Evolutionary conservation across 1,140 invertebrate species (phyloP).

Genomic region (Leptestheria dahalacensis): DNA sequence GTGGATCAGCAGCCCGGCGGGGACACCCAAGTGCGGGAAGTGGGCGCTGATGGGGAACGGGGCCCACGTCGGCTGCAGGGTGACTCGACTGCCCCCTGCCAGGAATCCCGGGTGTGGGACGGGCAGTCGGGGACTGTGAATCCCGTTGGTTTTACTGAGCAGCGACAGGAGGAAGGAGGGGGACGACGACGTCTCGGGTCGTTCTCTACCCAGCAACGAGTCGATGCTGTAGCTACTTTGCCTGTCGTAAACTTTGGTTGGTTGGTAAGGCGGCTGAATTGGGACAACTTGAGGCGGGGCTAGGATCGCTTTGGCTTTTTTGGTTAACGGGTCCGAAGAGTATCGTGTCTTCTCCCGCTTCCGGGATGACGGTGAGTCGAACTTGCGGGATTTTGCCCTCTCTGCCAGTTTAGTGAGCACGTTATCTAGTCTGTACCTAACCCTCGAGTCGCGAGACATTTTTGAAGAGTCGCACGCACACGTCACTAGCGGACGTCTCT

Average conservation of each 20-base stretch:
- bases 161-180: slow-evolving; percentile 5
- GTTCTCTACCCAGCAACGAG: slow-evolving; percentile 12
- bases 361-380: background rate
- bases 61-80: background rate
- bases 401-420: background rate
- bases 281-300: slow-evolving; percentile 3
- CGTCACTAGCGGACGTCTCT: background rate
- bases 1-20: background rate
- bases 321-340: background rate
- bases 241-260: slow-evolving; percentile 13
- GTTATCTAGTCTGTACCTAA: background rate
- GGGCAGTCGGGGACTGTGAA: background rate
- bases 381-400: background rate
- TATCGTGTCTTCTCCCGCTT: background rate
- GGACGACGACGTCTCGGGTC: background rate
- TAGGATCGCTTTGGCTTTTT: slow-evolving; percentile 13
- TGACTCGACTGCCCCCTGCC: background rate
- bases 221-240: slow-evolving; percentile 16
- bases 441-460: background rate
- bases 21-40: background rate
- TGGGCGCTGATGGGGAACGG: background rate
- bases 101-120: background rate
- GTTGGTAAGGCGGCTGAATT: background rate
- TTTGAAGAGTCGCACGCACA: background rate
- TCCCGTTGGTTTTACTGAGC: slow-evolving; percentile 1